These are phyloP conservation scores for Leptinotarsa juncta DNA, from an alignment of 2,888 invertebrate genomes.

Conservation along the genomic window DNA sequence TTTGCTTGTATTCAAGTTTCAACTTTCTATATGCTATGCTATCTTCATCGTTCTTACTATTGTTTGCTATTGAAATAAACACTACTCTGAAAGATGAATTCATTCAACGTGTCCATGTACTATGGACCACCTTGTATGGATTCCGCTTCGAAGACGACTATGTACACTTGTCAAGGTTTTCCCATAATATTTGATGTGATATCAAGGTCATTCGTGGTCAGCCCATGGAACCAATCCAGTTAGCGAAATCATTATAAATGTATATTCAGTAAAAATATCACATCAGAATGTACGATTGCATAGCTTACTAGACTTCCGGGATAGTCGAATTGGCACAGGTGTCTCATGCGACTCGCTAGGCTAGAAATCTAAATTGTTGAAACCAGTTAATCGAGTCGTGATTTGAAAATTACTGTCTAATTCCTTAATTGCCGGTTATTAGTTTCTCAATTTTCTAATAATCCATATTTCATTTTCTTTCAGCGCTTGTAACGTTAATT, in stretches of 20 bases:
- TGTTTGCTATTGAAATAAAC: too few relatives aligned
- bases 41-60: too few relatives aligned
- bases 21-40: too few relatives aligned
- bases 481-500: conserved; percentile 19
- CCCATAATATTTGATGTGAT: background rate
- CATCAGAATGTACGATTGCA: conserved; percentile 33
- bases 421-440: conserved; percentile 24
- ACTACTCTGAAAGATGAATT: background rate
- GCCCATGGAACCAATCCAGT: conserved; percentile 10
- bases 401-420: conserved; percentile 22
- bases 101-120: background rate
- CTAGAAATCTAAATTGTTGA: conserved; percentile 9
- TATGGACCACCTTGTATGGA: background rate
- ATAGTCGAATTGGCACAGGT: conserved; percentile 32
- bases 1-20: too few relatives aligned
- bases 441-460: conserved; percentile 22
- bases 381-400: conserved; percentile 19
- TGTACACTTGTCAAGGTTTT: background rate
- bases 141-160: conserved; percentile 7
- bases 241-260: conserved; percentile 12
- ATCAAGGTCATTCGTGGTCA: conserved; percentile 1
- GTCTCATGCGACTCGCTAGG: conserved; percentile 15
- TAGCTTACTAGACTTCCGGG: conserved; percentile 34
- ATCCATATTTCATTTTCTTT: conserved; percentile 23
- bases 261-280: conserved; percentile 26